phyloP scores from a whole-genome alignment of 37 sponge, comb jelly and placozoan genomes.

The Haliclona indistincta region DNA sequence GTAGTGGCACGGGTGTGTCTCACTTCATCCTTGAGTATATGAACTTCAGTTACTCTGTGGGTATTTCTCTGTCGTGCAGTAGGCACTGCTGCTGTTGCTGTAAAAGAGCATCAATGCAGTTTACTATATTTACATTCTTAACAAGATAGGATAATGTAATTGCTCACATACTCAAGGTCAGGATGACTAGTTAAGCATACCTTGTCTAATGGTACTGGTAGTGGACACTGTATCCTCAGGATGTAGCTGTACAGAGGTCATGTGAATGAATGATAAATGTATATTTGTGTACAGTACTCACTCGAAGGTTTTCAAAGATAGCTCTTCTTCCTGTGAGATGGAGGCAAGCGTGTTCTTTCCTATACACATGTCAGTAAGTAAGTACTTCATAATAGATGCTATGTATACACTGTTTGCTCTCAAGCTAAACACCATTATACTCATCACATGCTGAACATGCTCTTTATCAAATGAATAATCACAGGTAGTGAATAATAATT shows the following conservation, averaged over 20 bases:
- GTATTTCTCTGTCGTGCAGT: neutral
- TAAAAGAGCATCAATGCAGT: neutral
- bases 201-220: no score
- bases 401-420: no score
- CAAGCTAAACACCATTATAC: no score
- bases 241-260: no score
- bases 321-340: slow-evolving; percentile 48
- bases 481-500: neutral
- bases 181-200: no score
- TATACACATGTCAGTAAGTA: slow-evolving; percentile 1
- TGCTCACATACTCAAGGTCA: no score
- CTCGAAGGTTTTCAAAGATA: slow-evolving; percentile 42
- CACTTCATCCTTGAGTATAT: slow-evolving; percentile 56
- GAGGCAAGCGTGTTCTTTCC: slow-evolving; percentile 66
- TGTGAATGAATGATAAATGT: neutral
- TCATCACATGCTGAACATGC: neutral
- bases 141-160: no score
- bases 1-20: neutral
- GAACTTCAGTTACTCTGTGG: neutral
- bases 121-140: neutral
- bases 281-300: slow-evolving; percentile 25
- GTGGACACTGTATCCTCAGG: no score
- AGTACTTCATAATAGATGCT: no score
- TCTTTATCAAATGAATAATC: neutral
- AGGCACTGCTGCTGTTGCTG: neutral